Base-by-base conservation (phyloP, 2,797 vertebrate genomes). In the Neosilurus mollespiculum region DNA sequence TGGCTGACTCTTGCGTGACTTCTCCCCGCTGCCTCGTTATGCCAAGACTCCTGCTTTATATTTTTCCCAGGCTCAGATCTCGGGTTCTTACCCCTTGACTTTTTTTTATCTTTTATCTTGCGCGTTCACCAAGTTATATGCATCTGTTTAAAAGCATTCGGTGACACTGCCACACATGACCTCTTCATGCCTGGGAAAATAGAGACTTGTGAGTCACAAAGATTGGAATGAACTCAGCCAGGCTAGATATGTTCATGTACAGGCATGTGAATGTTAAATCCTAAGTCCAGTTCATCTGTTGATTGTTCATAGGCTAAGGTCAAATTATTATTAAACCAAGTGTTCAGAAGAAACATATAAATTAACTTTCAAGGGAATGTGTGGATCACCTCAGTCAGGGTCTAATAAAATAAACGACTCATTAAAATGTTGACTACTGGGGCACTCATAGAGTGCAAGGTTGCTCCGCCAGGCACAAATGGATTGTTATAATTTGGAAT, bases 11-110 rank as follows among this genome's bases (percentile, higher is more conserved):
- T 49, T 64, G 37, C 22, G 10, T 43, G 22, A 5, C 51, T 86
- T 85, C 82, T 86, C 88, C 88, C 88, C 75, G 79, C 86, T 88
- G 89, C 89, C 90, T 91, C 85, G 86, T 83, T 88, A 87, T 82
- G 89, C 64, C 61, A 84, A 64, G 82, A 87, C 86, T 87, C 86
- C 88, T 87, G 85, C 81, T 91, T 90, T 90, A 90, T 64, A 54
- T 85, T 88, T 89, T 90, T 87, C 87, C 87, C 16, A 18, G 59
- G 4, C 61, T 73, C 61, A 58, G 69, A 84, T 59, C 37, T 78
- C 18, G 58, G 59, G 76, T 30, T 81, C 66, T 69, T 77, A 80
- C 53, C 70, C 80, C 79, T 84, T 86, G 85, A 85, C 65, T 85
- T 84, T 69, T 18, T 85, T 70, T 83, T 90, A 78, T 82, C 87